Percentiles rank a stretch among this genome's conserved stretches.
phyloP scores from a whole-genome alignment of 2,797 vertebrate genomes.

The Pygocentrus nattereri region DNA sequence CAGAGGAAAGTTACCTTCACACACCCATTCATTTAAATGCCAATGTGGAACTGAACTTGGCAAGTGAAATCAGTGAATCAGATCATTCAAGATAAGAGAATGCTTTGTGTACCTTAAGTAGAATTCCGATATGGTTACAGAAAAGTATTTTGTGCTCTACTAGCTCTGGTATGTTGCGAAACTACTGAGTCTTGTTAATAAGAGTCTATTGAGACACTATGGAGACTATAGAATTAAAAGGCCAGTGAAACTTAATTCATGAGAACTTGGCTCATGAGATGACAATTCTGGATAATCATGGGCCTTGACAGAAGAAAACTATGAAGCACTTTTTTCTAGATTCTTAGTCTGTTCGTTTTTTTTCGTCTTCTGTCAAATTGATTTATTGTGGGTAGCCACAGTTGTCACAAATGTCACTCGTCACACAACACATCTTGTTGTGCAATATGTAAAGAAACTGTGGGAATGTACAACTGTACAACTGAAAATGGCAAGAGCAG shows the following conservation, averaged over 20 bases:
- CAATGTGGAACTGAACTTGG: too few species aligned
- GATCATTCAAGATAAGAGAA: background rate
- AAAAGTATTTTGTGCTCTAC: background rate
- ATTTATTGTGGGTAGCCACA: background rate
- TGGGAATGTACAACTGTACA: background rate
- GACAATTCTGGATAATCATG: background rate
- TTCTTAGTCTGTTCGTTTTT: background rate
- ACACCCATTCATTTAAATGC: too few species aligned
- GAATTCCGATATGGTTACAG: background rate
- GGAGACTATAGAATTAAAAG: too few species aligned
- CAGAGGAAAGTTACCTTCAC: too few species aligned
- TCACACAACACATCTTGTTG: background rate
- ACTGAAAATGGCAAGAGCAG: background rate
- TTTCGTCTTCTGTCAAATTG: background rate
- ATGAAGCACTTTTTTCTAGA: too few species aligned
- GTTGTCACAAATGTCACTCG: background rate
- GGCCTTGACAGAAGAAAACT: too few species aligned
- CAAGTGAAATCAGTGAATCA: too few species aligned
- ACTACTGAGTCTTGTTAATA: background rate
- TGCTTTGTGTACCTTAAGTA: background rate
- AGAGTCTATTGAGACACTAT: too few species aligned
- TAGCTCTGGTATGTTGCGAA: background rate
- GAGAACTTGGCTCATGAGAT: background rate
- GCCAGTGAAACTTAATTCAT: too few species aligned
- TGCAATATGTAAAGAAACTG: background rate